These are phyloP conservation scores for Cettia cetti DNA, from an alignment of 2,113 vertebrate genomes.

Conservation along the genomic window DNA sequence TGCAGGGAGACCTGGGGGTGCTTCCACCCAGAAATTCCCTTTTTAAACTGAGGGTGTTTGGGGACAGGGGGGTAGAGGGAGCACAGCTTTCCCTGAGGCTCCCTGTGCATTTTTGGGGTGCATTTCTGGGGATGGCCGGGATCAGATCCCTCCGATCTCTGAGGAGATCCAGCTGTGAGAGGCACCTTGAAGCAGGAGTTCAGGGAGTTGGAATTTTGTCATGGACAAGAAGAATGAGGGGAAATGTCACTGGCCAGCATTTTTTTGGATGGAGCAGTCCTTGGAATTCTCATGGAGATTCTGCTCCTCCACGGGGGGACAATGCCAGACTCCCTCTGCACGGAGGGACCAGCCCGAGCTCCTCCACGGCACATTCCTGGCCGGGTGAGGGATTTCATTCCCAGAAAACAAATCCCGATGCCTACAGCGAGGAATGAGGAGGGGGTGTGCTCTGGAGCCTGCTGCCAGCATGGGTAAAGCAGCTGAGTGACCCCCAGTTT, in stretches of 20 bases:
- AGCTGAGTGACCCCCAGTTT: neutral
- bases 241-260: neutral
- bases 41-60: neutral
- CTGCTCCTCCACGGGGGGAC: neutral
- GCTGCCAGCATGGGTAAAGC: neutral
- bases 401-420: neutral
- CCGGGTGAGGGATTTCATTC: neutral
- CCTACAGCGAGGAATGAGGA: neutral
- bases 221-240: accelerated
- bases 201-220: neutral
- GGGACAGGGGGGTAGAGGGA: neutral
- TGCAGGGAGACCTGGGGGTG: neutral
- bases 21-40: neutral
- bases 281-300: neutral
- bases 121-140: accelerated
- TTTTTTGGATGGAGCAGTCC: neutral
- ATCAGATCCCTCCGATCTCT: neutral
- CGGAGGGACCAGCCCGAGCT: neutral
- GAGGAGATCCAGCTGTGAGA: neutral
- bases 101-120: accelerated
- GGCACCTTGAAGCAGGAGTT: neutral
- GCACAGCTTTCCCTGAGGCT: neutral
- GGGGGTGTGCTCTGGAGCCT: neutral
- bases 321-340: neutral
- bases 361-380: neutral